These are phyloP conservation scores for Aotus griseimembra DNA, from an alignment of 2,797 vertebrate species.

Conservation along the genomic window DNA sequence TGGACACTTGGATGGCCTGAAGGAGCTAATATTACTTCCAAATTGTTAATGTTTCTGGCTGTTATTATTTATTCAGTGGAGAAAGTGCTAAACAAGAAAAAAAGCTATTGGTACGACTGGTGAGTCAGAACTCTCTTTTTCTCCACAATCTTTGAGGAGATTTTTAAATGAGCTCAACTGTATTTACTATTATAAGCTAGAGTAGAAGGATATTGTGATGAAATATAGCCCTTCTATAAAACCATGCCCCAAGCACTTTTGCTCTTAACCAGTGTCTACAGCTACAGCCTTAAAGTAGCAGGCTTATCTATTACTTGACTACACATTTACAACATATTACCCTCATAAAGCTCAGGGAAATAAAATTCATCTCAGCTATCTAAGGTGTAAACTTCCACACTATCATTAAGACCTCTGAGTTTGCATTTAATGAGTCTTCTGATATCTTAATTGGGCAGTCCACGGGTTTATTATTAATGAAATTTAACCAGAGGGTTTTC, in stretches of 20 bases:
- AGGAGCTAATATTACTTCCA: background rate
- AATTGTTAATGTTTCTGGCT: background rate
- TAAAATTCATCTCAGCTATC: slow-evolving; percentile 14
- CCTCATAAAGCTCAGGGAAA: slow-evolving; percentile 51
- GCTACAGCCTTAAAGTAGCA: background rate
- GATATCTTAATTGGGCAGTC: background rate
- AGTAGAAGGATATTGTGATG: background rate
- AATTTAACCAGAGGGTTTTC: background rate
- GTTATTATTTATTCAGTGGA: background rate
- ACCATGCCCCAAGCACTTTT: background rate
- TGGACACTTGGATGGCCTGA: background rate
- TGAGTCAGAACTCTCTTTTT: background rate
- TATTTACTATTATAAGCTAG: background rate
- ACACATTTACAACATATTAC: slow-evolving; percentile 36
- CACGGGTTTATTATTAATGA: background rate
- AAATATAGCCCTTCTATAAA: slow-evolving; percentile 41
- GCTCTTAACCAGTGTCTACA: slow-evolving; percentile 19
- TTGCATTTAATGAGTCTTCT: background rate
- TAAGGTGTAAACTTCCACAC: background rate
- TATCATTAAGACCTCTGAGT: background rate
- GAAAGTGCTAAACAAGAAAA: background rate
- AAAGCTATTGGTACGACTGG: background rate
- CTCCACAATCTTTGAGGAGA: background rate
- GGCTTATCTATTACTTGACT: slow-evolving; percentile 30
- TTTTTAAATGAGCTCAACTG: background rate